Evolutionary conservation across 2,797 vertebrate species (phyloP).

Genomic region (Cryptoprocta ferox): DNA sequence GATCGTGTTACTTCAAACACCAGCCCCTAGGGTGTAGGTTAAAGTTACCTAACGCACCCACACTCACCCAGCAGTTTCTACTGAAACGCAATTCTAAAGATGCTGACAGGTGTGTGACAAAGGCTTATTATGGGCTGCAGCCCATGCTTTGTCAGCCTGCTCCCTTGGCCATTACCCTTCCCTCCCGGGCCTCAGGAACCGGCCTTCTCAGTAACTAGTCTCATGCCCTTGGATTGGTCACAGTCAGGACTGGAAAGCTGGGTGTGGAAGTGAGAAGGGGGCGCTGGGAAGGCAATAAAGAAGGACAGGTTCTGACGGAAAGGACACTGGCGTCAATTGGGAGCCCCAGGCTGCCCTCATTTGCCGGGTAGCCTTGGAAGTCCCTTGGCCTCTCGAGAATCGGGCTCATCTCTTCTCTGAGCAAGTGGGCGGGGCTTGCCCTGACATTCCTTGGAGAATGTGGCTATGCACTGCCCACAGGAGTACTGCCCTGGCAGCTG

Average conservation of each 20-base stretch:
- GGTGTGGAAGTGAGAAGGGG: background rate
- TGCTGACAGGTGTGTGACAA: accelerated
- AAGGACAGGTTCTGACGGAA: background rate
- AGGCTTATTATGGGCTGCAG: background rate
- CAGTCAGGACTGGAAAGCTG: background rate
- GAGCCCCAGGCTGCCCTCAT: background rate
- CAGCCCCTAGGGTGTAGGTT: background rate
- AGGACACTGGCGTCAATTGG: background rate
- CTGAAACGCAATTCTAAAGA: background rate
- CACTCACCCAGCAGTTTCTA: accelerated
- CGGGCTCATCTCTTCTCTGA: background rate
- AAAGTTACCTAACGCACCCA: background rate
- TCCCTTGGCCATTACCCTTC: background rate
- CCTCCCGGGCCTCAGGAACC: background rate
- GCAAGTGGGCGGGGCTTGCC: background rate
- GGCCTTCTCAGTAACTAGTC: background rate
- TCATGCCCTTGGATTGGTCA: background rate
- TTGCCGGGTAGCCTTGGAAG: background rate
- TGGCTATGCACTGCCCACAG: accelerated
- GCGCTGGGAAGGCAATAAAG: background rate
- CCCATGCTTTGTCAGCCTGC: no score
- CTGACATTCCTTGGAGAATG: background rate
- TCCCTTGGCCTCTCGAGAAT: background rate
- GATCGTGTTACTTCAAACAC: background rate
- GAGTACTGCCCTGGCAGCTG: no score